These are phyloP conservation scores for Gorsachius magnificus DNA, from an alignment of 2,797 vertebrate species.

Conservation along the genomic window DNA sequence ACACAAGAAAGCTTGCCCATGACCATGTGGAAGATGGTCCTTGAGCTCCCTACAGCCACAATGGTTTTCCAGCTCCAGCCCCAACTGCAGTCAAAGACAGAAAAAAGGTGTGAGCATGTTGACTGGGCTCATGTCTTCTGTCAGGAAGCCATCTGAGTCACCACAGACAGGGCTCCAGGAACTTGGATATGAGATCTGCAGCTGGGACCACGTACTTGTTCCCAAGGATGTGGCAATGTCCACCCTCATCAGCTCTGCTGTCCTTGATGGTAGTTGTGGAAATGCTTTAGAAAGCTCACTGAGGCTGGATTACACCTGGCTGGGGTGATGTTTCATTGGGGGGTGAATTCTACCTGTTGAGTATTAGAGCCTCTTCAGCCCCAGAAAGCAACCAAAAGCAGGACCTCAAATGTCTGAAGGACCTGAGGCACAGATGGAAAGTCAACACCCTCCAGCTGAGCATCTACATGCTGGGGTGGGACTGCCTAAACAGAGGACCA, in stretches of 20 bases:
- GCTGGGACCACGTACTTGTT: background rate
- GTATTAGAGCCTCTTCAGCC: background rate
- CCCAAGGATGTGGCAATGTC: background rate
- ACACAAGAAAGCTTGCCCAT: background rate
- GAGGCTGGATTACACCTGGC: background rate
- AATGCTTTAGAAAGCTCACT: background rate
- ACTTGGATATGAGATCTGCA: background rate
- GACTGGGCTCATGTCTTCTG: background rate
- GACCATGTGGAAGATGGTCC: background rate
- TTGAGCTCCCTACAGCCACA: background rate
- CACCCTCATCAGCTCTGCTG: background rate
- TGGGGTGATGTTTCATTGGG: background rate
- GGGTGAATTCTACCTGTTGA: background rate
- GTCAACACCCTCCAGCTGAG: background rate
- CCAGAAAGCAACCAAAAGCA: background rate
- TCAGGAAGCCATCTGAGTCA: background rate
- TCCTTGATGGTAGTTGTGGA: background rate
- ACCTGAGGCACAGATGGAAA: background rate
- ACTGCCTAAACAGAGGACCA: background rate
- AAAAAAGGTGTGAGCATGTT: background rate
- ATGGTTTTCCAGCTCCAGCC: background rate
- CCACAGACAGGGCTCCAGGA: too few species aligned
- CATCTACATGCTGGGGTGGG: background rate
- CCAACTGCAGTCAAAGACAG: background rate
- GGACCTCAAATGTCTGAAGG: background rate